phyloP scores from a whole-genome alignment of 2,888 invertebrate genomes.

The Pammene aurita region DNA sequence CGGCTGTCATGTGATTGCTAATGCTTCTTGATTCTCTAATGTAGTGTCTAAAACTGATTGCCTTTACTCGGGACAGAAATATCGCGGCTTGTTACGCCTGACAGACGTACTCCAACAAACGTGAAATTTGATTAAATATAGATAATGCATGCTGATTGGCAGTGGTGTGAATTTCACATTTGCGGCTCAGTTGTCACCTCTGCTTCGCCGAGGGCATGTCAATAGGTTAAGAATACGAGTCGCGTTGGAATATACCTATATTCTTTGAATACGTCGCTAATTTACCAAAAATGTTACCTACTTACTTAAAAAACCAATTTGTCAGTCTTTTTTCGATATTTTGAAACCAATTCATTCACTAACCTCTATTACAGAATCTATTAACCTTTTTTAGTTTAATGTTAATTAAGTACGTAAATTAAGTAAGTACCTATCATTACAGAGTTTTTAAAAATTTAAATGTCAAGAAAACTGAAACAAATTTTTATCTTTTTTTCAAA shows the following conservation, averaged over 20 bases:
- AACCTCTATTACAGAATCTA: too few relatives aligned
- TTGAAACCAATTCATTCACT: too few relatives aligned
- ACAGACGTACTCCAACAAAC: conserved; percentile 31
- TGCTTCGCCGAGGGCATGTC: not conserved
- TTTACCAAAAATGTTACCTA: too few relatives aligned
- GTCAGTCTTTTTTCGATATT: too few relatives aligned
- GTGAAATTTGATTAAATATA: conserved; percentile 38
- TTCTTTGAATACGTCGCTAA: too few relatives aligned
- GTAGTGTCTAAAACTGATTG: conserved; percentile 62
- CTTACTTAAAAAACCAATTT: too few relatives aligned
- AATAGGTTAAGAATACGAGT: not conserved
- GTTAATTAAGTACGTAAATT: too few relatives aligned
- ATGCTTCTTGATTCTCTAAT: conserved; percentile 61
- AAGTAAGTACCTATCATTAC: too few relatives aligned
- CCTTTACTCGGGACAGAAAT: conserved; percentile 41
- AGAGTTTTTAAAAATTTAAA: too few relatives aligned
- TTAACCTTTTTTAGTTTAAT: too few relatives aligned
- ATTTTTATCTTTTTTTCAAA: not conserved
- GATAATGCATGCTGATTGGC: conserved; percentile 26
- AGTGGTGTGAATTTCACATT: conserved; percentile 21
- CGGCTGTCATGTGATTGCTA: conserved; percentile 70
- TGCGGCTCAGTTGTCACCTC: conserved; percentile 1
- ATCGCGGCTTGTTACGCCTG: conserved; percentile 33
- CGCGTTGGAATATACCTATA: not conserved
- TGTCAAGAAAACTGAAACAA: not conserved